Base-by-base conservation (phyloP, 2,888 invertebrate species). In the Tiliacea citrago region DNA sequence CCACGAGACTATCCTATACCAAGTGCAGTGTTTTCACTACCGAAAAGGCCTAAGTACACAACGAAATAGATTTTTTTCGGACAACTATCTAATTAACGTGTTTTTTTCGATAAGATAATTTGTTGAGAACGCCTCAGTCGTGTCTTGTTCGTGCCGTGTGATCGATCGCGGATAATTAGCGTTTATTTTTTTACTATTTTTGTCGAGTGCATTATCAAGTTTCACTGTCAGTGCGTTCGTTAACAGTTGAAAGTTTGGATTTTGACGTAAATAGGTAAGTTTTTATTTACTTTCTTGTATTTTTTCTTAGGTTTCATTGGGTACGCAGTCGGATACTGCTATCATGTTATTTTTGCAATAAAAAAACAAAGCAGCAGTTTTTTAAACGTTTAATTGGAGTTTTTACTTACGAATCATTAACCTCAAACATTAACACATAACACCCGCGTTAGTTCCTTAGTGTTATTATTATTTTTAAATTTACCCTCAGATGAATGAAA, bases 91-190 rank as follows among this genome's bases (percentile, higher is more conserved):
- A 74, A 86, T 76, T 79, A 84, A 77, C 82, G 82, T 87, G 68
- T 79, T 81, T 35, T 68, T 57, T 87, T 81, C 84, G 95, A 95
- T 95, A 94, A 95, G 93, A 95, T 95, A 92, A 91, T 86, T 87
- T 65, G 60, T 76, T 80, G 58, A 77, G 51, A 61, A 73, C 74
- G 69, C 72, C 58, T 75, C 90, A 92, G 88, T 92, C 91, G 92
- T 91, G 91, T 86, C 89, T 93, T 93, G 92, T 88, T 86, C 93
- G 94, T 95, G 94, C 82, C 88, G 88, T 92, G 95, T 95, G 94
- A 92, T 93, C 88, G 91, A 92, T 91, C 87, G 92, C 87, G 88
- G 87, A 86, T 86, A 86, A 85, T 88, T 87, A 91, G 88, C 89
- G 74, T 81, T 81, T 75, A 69, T 72, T 73, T 81, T 77, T 77